Evolutionary conservation across 2,888 invertebrate species (phyloP), one percentile per base, ranked within the genome.

Genomic region (Chouioia cunea): DNA sequence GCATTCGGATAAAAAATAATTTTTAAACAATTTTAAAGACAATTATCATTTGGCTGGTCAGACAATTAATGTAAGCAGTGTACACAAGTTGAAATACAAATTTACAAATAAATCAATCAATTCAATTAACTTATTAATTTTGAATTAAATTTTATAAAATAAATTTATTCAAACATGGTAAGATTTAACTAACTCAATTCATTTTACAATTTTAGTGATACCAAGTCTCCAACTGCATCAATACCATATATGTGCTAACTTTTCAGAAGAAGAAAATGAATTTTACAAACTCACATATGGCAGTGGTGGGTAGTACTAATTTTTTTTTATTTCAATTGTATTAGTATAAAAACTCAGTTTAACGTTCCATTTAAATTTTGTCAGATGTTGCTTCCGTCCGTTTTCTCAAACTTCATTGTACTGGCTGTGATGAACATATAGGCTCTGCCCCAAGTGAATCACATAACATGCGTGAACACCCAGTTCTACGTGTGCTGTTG

Each of bases 351-450:
- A 14, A 47, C 20, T 47, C 20, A 54, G 54, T 12, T n/a, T 36
- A 36, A 36, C 12, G 6, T 36, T 10, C 36, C 10, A 36, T 36
- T 36, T 12, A 36, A 36, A 1, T 8, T 36, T 53, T 88, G 88
- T 73, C 87, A 88, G 91, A 90, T 79, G 86, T 92, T 44, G 89
- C 90, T 76, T 76, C 85, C 10, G 87, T 93, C 27, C 88, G 90
- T 68, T 88, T 86, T 74, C 86, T 88, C 20, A 89, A 88, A 77
- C 86, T 93, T 50, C 93, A 94, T 79, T 94, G 94, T 79, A 91
- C 93, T 14, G 90, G 92, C 6, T 94, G 94, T 80, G 92, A 93
- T 78, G 86, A 88, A 15, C 94, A 94, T 80, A 88, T 94, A 78
- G 94, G 94, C 44, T 91, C 91, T 69, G 90, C 93, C 0, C 89